Evolutionary conservation across 2,113 vertebrate genomes (phyloP).

Genomic region (Blennius ocellaris): DNA sequence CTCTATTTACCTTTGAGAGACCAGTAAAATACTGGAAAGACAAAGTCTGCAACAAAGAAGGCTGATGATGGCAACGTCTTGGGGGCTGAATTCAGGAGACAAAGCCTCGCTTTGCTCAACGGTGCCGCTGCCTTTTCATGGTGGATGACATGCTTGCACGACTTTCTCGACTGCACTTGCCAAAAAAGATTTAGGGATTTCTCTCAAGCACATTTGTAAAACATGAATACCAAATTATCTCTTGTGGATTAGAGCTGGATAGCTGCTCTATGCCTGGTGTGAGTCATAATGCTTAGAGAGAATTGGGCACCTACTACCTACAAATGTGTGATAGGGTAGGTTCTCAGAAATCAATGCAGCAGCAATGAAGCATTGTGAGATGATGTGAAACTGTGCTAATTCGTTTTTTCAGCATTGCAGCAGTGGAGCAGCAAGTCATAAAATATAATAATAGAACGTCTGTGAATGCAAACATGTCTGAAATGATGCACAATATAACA

Average conservation of each 20-base stretch:
- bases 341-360: conserved; percentile 53
- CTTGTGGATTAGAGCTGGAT: conserved; percentile 80
- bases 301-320: conserved; percentile 63
- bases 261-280: conserved; percentile 63
- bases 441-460: background rate
- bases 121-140: conserved; percentile 72
- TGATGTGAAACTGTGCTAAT: conserved; percentile 36
- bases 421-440: conserved; percentile 2
- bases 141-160: conserved; percentile 74
- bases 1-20: conserved; percentile 81
- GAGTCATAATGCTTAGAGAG: conserved; percentile 70
- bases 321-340: conserved; percentile 50
- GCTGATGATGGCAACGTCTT: conserved; percentile 72
- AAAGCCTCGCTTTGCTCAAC: conserved; percentile 73
- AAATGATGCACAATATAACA: too few relatives aligned
- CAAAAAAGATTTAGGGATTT: conserved; percentile 82
- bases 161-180: conserved; percentile 75
- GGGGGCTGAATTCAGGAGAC: conserved; percentile 67
- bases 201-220: conserved; percentile 82
- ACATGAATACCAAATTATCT: conserved; percentile 83
- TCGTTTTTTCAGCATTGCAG: conserved; percentile 12
- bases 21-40: conserved; percentile 64
- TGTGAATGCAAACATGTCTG: background rate
- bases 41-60: conserved; percentile 74
- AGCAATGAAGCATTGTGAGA: conserved; percentile 45